A percentile compares a stretch with the other conserved stretches of the same genome.
These are phyloP conservation scores for Eurois occulta DNA, from an alignment of 2,888 invertebrate species.

Conservation along the genomic window DNA sequence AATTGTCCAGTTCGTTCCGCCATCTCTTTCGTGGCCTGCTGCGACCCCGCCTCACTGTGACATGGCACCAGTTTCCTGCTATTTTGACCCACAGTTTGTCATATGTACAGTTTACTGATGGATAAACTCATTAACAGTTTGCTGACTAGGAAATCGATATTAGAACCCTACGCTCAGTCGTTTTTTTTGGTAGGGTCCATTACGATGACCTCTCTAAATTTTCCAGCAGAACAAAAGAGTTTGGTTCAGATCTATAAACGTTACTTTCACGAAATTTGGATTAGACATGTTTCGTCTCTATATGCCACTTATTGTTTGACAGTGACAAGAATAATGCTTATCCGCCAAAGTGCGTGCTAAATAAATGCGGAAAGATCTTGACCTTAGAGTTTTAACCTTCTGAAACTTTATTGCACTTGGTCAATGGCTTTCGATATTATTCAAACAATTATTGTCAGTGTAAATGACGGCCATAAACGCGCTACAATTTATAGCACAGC, in stretches of 20 bases:
- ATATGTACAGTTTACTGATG: neutral
- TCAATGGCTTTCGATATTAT: conserved; percentile 22
- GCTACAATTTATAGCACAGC: conserved; percentile 19
- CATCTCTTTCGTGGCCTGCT: too few species aligned
- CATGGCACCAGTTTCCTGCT: too few species aligned
- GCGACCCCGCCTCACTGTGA: too few species aligned
- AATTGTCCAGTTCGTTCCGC: too few species aligned
- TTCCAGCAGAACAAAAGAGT: neutral
- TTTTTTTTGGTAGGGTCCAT: neutral
- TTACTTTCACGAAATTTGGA: neutral
- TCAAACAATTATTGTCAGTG: conserved; percentile 53
- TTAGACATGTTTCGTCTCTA: neutral
- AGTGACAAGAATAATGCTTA: neutral
- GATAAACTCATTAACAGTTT: neutral
- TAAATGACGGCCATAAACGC: conserved; percentile 32
- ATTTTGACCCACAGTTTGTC: too few species aligned
- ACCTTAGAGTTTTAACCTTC: neutral
- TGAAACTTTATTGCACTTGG: conserved; percentile 1
- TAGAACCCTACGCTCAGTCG: neutral
- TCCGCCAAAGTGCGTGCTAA: neutral
- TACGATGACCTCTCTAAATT: neutral
- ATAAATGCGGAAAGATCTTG: neutral
- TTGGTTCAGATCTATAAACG: neutral
- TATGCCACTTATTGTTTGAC: neutral
- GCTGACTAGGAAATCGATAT: neutral